Evolutionary conservation across 2,797 vertebrate species (phyloP).

Genomic region (Coccyzus lansbergi): DNA sequence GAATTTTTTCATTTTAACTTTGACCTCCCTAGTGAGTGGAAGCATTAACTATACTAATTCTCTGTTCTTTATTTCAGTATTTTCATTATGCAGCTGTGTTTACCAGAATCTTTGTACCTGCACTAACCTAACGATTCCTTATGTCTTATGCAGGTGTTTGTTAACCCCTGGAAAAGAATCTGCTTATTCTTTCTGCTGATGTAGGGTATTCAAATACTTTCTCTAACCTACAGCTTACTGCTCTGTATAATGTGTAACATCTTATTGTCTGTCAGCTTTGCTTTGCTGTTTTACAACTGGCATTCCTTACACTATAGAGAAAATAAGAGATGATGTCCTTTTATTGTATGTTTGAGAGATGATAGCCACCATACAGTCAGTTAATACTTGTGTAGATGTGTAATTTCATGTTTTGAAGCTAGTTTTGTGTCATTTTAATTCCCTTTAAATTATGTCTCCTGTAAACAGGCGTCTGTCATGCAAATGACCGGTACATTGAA

Average conservation of each 20-base stretch:
- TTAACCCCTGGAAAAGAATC: background rate
- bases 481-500: conserved; percentile 87
- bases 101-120: background rate
- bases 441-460: background rate
- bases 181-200: background rate
- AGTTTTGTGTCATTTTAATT: background rate
- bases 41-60: background rate
- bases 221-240: background rate
- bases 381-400: background rate
- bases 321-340: background rate
- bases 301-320: background rate
- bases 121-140: background rate
- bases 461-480: conserved; percentile 84
- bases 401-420: background rate
- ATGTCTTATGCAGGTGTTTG: background rate
- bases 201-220: background rate
- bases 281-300: background rate
- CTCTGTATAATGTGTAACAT: background rate
- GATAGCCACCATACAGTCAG: background rate
- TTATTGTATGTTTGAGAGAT: background rate
- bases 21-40: background rate
- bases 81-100: background rate
- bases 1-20: background rate
- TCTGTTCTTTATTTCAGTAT: background rate
- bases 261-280: background rate